Conservation (phyloP, 2,113 vertebrate genomes). For the Saccopteryx leptura region DNA sequence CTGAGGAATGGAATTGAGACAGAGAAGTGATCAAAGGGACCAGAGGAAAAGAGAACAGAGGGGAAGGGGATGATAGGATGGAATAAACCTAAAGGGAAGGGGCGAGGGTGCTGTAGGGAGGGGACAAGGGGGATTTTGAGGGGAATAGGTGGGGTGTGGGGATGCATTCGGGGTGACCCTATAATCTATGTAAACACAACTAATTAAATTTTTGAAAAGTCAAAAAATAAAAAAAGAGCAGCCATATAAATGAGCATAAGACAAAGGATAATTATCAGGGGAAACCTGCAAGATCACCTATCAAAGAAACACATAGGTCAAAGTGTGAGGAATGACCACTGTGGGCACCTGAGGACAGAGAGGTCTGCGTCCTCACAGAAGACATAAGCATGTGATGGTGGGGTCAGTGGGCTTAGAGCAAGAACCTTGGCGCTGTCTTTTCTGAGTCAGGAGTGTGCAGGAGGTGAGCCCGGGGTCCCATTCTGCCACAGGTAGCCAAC, state of each 20-base stretch:
- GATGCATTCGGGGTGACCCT: too few species aligned
- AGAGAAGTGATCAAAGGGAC: too few species aligned
- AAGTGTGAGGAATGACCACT: accelerated
- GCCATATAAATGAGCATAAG: too few species aligned
- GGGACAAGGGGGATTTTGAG: too few species aligned
- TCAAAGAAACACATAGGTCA: accelerated
- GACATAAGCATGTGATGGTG: accelerated
- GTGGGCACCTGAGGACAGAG: not conserved
- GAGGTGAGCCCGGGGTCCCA: not conserved
- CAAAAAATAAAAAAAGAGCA: not conserved
- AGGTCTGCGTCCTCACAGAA: not conserved
- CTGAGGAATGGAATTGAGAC: too few species aligned
- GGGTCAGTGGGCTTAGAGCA: not conserved
- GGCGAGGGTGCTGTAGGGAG: too few species aligned
- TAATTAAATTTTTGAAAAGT: not conserved
- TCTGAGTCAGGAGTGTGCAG: not conserved
- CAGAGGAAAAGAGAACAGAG: too few species aligned
- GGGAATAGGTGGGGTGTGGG: too few species aligned
- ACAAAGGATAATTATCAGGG: not conserved
- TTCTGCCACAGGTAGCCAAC: not conserved
- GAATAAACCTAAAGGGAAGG: too few species aligned
- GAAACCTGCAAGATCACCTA: too few species aligned
- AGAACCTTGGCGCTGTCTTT: not conserved
- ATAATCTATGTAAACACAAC: too few species aligned
- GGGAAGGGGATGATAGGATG: too few species aligned